phyloP scores from a whole-genome alignment of 1,140 invertebrate genomes.

The Leptopilina clavipes region DNA sequence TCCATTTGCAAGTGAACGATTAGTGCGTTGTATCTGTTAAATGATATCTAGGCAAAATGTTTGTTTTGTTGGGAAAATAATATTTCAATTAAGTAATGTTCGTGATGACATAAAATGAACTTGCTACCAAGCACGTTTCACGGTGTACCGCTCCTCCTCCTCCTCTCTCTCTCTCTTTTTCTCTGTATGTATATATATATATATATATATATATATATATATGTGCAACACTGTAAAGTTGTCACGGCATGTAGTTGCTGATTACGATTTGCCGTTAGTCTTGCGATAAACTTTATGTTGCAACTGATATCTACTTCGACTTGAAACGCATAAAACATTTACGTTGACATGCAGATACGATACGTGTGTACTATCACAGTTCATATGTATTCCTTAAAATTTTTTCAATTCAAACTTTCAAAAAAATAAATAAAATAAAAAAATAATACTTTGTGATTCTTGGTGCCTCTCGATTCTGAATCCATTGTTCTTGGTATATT shows the following conservation, averaged over 20 bases:
- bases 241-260: conserved; percentile 57
- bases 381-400: conserved; percentile 13
- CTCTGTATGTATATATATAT: no score
- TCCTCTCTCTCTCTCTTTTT: no score
- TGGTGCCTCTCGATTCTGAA: no score
- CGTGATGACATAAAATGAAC: conserved; percentile 12
- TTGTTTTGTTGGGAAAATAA: no score
- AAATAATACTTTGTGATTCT: neutral
- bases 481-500: no score
- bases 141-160: neutral
- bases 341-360: conserved; percentile 14
- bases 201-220: neutral
- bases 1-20: no score
- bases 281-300: conserved; percentile 69
- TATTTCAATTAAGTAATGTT: conserved; percentile 4
- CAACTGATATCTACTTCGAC: conserved; percentile 62
- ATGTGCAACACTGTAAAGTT: conserved; percentile 34
- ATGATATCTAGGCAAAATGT: no score
- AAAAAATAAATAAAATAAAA: no score
- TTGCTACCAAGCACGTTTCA: conserved; percentile 16
- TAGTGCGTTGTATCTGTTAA: no score
- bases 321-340: conserved; percentile 63
- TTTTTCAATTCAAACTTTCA: neutral
- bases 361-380: conserved; percentile 35
- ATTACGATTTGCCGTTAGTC: conserved; percentile 71